phyloP scores from a whole-genome alignment of 30 jellyfish, hydroid and myxozoan species.

The Nemopilema nomurai region DNA sequence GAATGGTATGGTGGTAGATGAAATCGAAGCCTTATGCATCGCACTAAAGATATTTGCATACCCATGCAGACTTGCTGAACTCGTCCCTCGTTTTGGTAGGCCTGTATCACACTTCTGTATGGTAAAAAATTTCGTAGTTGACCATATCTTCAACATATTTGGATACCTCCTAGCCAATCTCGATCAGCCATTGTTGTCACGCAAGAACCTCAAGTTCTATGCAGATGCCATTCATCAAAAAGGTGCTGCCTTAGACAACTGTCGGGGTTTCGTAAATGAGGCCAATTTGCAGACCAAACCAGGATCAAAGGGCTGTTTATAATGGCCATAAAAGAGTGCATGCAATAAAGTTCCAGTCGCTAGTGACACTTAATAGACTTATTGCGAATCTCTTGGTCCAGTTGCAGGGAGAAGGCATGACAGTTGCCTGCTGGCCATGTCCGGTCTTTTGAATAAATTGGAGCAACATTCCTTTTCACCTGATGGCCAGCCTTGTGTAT shows the following conservation, averaged over 20 bases:
- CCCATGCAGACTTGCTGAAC: neutral
- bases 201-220: constrained; percentile 18
- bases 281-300: constrained; percentile 53
- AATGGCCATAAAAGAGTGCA: constrained; percentile 54
- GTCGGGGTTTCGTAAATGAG: constrained; percentile 55
- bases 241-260: constrained; percentile 56
- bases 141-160: too few relatives aligned
- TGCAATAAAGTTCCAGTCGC: constrained; percentile 59
- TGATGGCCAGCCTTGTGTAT: neutral
- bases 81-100: neutral
- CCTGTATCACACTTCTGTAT: too few relatives aligned
- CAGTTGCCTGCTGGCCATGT: neutral
- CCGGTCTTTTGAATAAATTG: neutral
- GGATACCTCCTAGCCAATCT: constrained; percentile 20
- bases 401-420: neutral
- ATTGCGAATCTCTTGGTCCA: too few relatives aligned
- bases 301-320: constrained; percentile 36
- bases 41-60: neutral
- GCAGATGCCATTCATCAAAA: constrained; percentile 37
- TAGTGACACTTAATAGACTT: constrained; percentile 6
- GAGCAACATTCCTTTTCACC: neutral
- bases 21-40: neutral
- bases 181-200: constrained; percentile 58
- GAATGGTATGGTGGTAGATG: neutral
- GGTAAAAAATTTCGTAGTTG: too few relatives aligned